These are phyloP conservation scores for Turritopsis dohrnii DNA, from an alignment of 30 jellyfish, hydroid and myxozoan species.

Conservation along the genomic window DNA sequence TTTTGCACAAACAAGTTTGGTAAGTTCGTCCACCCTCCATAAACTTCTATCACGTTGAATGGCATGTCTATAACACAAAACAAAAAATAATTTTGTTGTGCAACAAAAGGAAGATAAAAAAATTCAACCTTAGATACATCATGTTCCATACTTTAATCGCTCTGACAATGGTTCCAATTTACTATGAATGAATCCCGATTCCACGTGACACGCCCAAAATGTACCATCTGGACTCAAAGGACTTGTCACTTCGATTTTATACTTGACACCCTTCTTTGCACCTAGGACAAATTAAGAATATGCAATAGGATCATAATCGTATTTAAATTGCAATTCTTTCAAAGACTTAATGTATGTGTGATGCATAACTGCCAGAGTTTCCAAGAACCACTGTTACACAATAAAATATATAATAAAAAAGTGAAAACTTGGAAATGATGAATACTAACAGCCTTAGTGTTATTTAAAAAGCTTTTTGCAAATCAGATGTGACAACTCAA, in stretches of 20 bases:
- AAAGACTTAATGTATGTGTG: no score
- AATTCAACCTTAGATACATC: background rate
- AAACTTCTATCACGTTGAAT: conserved; percentile 11
- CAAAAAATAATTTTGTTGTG: background rate
- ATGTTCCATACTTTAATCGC: conserved; percentile 10
- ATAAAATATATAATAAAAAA: no score
- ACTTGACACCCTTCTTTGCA: conserved; percentile 25
- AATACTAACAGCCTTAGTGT: no score
- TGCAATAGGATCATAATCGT: no score
- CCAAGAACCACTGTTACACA: no score
- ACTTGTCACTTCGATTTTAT: conserved; percentile 31
- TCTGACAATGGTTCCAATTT: conserved; percentile 28
- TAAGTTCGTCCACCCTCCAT: conserved; percentile 18
- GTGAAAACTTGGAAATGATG: no score
- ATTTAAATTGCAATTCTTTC: no score
- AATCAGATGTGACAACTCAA: no score
- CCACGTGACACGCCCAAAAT: conserved; percentile 24
- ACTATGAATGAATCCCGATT: conserved; percentile 19
- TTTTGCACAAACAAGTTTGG: conserved; percentile 20
- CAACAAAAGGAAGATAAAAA: background rate
- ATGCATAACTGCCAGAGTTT: no score
- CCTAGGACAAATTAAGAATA: conserved; percentile 17
- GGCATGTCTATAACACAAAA: background rate
- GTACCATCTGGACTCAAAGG: conserved; percentile 25
- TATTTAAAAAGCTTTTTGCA: no score